Base-by-base conservation (phyloP, 2,888 invertebrate genomes). In the Chrysomela aeneicollis region DNA sequence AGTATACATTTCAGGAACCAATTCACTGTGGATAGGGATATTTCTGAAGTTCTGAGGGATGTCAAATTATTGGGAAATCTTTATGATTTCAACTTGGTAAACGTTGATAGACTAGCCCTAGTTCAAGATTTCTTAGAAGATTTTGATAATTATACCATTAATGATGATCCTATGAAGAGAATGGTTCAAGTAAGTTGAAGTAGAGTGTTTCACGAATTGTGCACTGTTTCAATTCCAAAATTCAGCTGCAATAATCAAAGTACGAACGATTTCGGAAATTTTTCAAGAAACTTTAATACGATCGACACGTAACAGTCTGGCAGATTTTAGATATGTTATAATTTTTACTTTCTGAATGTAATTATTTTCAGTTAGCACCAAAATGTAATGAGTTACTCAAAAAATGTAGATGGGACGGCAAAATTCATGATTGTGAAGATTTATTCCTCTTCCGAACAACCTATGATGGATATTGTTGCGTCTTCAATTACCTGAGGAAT, bases 401-500 rank as follows among this genome's bases (percentile, higher is more conserved):
- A 0, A 78, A 77, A 22, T 89, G 89, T 68, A 49, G 69, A 0
- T 88, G 87, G 85, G 81, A 73, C 0, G 84, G 84, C 0, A 22
- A 72, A 2, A 5, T 62, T 0, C 73, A 79, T 0, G 77, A 84
- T 21, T 87, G 87, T 69, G 71, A 60, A 0, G 74, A 81, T 0
- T 72, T 87, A 8, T 87, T 89, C 73, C 26, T 65, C 0, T 76
- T 82, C 0, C 81, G 85, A 0, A 81, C 84, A 21, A 88, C 88
- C 0, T 79, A 81, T 6, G 82, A 84, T n/a, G 89, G 89, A 0
- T 86, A 84, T 71, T 89, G 88, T 76, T 88, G 88, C 69, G 80
- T 75, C 8, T 75, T 76, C 59, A 78, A 77, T 63, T 74, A 76
- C 58, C 37, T 74, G 6, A 71, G 70, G 63, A 63, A 50, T 2